Percentiles rank a stretch among this genome's conserved stretches.
phyloP scores from a whole-genome alignment of 2,888 invertebrate genomes.

The Physocephala rufipes region DNA sequence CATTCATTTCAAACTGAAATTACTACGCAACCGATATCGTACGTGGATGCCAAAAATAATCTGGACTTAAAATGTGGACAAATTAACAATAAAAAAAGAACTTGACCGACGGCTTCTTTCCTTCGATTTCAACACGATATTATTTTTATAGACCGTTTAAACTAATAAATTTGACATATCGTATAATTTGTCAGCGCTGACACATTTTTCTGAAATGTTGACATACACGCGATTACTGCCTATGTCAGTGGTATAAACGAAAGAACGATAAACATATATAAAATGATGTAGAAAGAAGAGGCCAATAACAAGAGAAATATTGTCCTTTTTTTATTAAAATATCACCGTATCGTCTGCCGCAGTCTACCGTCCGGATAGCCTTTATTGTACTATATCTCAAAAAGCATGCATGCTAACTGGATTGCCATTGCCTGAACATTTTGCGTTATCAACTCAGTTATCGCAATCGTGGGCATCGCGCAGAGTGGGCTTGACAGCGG shows the following conservation, averaged over 20 bases:
- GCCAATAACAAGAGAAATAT: neutral
- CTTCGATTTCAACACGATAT: too few species aligned
- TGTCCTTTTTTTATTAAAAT: constrained; percentile 3
- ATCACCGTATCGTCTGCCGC: neutral
- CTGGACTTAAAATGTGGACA: too few species aligned
- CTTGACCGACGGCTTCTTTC: too few species aligned
- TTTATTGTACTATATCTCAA: constrained; percentile 43
- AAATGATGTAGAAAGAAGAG: neutral
- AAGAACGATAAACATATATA: too few species aligned
- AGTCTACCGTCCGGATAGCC: constrained; percentile 8
- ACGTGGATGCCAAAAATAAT: too few species aligned
- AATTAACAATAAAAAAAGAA: too few species aligned
- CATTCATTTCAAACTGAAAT: neutral
- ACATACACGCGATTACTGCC: neutral
- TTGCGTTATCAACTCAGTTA: constrained; percentile 37
- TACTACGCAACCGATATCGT: too few species aligned
- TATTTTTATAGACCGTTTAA: too few species aligned
- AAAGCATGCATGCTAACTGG: constrained; percentile 57
- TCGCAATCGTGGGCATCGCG: neutral
- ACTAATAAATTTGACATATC: neutral
- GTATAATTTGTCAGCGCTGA: neutral
- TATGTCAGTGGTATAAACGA: too few species aligned
- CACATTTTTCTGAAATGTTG: neutral
- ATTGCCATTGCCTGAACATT: constrained; percentile 47
- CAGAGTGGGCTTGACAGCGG: constrained; percentile 40